Evolutionary conservation across 2,113 vertebrate species (phyloP).

Genomic region (Caranx melampygus): DNA sequence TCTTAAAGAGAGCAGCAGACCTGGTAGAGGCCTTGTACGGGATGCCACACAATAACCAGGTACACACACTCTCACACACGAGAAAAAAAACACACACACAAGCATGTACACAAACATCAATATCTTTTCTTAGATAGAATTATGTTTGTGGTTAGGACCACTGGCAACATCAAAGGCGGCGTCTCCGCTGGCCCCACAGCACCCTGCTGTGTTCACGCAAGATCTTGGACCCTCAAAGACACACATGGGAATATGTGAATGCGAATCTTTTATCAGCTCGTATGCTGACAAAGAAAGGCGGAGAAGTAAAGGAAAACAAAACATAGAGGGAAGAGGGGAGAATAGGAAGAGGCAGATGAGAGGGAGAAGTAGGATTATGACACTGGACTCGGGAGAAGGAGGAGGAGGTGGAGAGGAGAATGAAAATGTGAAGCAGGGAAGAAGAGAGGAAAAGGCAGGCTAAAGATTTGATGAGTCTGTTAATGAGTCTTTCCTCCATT

Average conservation of each 20-base stretch:
- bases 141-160: slow-evolving; percentile 50
- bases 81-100: neutral
- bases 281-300: slow-evolving; percentile 11
- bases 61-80: slow-evolving; percentile 44
- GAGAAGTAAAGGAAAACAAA: slow-evolving; percentile 43
- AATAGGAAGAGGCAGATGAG: slow-evolving; percentile 23
- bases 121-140: slow-evolving; percentile 39
- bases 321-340: slow-evolving; percentile 40
- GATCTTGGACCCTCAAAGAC: slow-evolving; percentile 37
- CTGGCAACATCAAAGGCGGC: slow-evolving; percentile 54
- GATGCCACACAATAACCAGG: slow-evolving; percentile 84
- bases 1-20: slow-evolving; percentile 82
- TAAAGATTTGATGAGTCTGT: slow-evolving; percentile 64
- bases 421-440: slow-evolving; percentile 14
- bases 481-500: slow-evolving; percentile 66
- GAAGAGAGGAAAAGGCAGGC: slow-evolving; percentile 40
- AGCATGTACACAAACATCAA: slow-evolving; percentile 29
- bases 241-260: slow-evolving; percentile 53
- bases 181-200: slow-evolving; percentile 36
- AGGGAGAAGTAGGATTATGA: slow-evolving; percentile 26
- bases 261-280: slow-evolving; percentile 49
- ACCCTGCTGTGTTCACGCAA: slow-evolving; percentile 36
- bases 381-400: slow-evolving; percentile 13
- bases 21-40: slow-evolving; percentile 82
- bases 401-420: slow-evolving; percentile 12